Conservation (phyloP, 2,113 vertebrate genomes). For the Tetraodon nigroviridis region DNA sequence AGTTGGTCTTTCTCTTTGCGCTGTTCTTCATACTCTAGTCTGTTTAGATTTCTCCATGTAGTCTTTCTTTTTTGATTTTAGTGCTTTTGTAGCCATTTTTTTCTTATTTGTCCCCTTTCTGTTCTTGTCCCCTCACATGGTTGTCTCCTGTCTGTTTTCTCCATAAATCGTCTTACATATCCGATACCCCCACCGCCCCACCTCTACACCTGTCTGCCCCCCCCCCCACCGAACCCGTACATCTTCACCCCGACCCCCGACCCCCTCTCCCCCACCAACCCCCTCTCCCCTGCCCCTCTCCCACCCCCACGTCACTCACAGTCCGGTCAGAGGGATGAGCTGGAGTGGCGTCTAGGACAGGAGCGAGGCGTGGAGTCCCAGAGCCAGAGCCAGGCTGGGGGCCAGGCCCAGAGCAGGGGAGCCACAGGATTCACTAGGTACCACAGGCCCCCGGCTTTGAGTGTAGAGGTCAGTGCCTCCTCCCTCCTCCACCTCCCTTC, state of each 20-base stretch:
- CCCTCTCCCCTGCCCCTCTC: not conserved
- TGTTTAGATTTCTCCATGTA: conserved; percentile 42
- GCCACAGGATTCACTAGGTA: conserved; percentile 85
- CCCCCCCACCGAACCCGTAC: conserved; percentile 30
- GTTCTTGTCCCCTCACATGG: conserved; percentile 52
- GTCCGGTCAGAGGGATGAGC: conserved; percentile 96
- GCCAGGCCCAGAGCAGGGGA: conserved; percentile 81
- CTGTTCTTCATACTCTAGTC: conserved; percentile 89
- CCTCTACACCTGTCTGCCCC: conserved; percentile 48
- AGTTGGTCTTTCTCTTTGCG: conserved; percentile 86
- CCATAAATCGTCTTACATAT: conserved; percentile 57
- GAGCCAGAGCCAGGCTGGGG: conserved; percentile 73
- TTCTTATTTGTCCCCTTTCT: conserved; percentile 53
- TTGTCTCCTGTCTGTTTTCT: conserved; percentile 77
- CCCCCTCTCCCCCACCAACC: not conserved
- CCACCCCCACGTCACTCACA: conserved; percentile 75
- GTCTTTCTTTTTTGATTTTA: conserved; percentile 38
- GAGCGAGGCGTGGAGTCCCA: conserved; percentile 83
- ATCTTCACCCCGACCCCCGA: conserved; percentile 42
- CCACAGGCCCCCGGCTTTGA: conserved; percentile 87
- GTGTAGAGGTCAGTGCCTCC: conserved; percentile 89
- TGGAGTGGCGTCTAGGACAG: conserved; percentile 87
- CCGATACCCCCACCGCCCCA: conserved; percentile 64
- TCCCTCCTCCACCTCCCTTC: conserved; percentile 55
- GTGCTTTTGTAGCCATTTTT: conserved; percentile 59